A percentile compares a stretch with the other conserved stretches of the same genome.
phyloP scores from a whole-genome alignment of 2,113 vertebrate genomes.

The Leuciscus idus region DNA sequence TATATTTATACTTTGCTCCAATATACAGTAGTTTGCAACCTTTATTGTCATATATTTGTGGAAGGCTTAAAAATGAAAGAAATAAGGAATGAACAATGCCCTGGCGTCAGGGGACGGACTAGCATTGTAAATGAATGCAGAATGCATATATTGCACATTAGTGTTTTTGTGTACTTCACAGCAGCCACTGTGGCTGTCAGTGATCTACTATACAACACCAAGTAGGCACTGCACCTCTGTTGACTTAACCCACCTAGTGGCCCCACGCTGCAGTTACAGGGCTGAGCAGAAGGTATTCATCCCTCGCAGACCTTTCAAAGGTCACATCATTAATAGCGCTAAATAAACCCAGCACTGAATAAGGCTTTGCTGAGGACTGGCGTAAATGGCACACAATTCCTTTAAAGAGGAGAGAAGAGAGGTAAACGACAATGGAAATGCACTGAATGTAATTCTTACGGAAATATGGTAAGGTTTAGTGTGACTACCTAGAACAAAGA shows the following conservation, averaged over 20 bases:
- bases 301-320: slow-evolving; percentile 72
- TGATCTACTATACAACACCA: slow-evolving; percentile 44
- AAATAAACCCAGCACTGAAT: slow-evolving; percentile 72
- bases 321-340: slow-evolving; percentile 75
- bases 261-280: slow-evolving; percentile 65
- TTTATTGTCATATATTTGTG: not conserved
- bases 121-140: not conserved
- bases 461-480: slow-evolving; percentile 61
- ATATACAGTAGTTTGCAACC: not conserved
- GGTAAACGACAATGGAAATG: slow-evolving; percentile 58
- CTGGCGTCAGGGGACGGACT: not conserved
- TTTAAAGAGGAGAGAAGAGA: slow-evolving; percentile 53
- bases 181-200: slow-evolving; percentile 52
- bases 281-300: slow-evolving; percentile 57
- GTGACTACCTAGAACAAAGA: slow-evolving; percentile 73
- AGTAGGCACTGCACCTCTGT: slow-evolving; percentile 45
- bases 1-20: not conserved
- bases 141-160: not conserved
- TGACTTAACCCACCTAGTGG: slow-evolving; percentile 76
- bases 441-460: slow-evolving; percentile 58
- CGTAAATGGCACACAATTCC: slow-evolving; percentile 20
- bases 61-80: not conserved
- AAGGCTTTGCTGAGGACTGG: slow-evolving; percentile 57
- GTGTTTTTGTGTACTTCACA: not conserved
- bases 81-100: not conserved